Evolutionary conservation across 2,888 invertebrate genomes (phyloP), one percentile per base, ranked within the genome.

Genomic region (Watsonalla cultraria): DNA sequence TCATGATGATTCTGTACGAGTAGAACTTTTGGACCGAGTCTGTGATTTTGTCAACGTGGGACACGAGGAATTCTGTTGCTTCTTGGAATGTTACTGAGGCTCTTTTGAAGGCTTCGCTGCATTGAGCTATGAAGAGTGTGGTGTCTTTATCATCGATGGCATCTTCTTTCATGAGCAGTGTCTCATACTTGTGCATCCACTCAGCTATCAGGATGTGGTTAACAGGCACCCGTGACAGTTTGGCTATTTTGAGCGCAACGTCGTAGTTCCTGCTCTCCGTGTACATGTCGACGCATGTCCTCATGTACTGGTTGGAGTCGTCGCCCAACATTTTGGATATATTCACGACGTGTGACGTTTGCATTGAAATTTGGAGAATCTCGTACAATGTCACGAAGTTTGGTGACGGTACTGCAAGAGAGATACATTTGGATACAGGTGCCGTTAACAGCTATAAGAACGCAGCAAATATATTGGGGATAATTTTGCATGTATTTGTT

Each of bases 61-160:
- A 85, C 0, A 93, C 82, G 46, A 94, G 92, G 74, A 95, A 95
- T 59, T 93, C 80, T 0, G 94, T 92, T 0, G 94, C 92, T 14
- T 92, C 89, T 57, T 92, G 91, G 13, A 94, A 93, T 0, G 92
- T 82, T 0, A 95, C 92, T 0, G 92, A 82, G 52, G 93, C 92
- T 39, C 90, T 83, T 62, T 90, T 87, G 60, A 95, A 94, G 51
- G 93, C 93, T 50, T 85, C 78, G 58, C 94, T 93, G 63, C 94
- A 94, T 48, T 91, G 84, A 0, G 90, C 86, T 82, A 94, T 92
- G 68, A 93, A 93, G 0, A 84, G 72, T 0, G 86, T 84, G 42
- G 87, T 73, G 7, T 85, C 79, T 62, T 81, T 88, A 24, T 86
- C 79, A 48, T 92, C 78, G 1, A 80, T 52, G 5, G 61, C 52